A percentile compares a stretch with the other conserved stretches of the same genome.
Conservation (phyloP, 1,140 invertebrate genomes). For the Trichonephila inaurata region DNA sequence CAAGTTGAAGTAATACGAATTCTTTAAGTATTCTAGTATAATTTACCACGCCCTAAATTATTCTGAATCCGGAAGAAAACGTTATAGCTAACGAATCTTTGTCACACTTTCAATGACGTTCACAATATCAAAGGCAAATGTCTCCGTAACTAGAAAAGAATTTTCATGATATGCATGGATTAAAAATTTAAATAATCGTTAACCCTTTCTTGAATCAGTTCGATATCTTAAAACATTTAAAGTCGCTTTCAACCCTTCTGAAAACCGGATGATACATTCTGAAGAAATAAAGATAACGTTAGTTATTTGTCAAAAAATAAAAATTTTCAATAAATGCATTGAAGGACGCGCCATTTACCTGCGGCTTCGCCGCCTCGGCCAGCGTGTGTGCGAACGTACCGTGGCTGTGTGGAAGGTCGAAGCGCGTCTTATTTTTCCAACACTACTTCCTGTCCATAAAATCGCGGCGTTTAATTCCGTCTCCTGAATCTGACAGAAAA, state of each 20-base stretch:
- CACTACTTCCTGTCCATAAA: slow-evolving; percentile 33
- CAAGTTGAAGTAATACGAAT: too few relatives aligned
- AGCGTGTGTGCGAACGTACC: not conserved
- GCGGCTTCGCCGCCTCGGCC: not conserved
- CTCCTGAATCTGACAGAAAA: slow-evolving; percentile 17
- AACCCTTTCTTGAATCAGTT: not conserved
- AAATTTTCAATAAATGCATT: not conserved
- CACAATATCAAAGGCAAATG: too few relatives aligned
- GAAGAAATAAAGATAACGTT: not conserved
- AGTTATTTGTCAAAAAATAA: not conserved
- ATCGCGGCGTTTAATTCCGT: slow-evolving; percentile 30
- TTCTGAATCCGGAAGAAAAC: too few relatives aligned
- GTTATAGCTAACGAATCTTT: too few relatives aligned
- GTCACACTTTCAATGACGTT: too few relatives aligned
- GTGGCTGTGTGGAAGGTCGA: not conserved
- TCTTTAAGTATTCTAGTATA: too few relatives aligned
- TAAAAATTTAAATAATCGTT: too few relatives aligned
- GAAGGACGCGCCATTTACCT: slow-evolving; percentile 7
- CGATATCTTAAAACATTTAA: not conserved
- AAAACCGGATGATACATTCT: slow-evolving; percentile 13
- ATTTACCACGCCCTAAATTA: too few relatives aligned
- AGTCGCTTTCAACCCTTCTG: not conserved
- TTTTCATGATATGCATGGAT: too few relatives aligned
- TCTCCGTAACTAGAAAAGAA: too few relatives aligned
- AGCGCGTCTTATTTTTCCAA: not conserved